Evolutionary conservation across 2,113 vertebrate species (phyloP), one percentile per base, ranked within the genome.

Genomic region (Coregonus clupeaformis): DNA sequence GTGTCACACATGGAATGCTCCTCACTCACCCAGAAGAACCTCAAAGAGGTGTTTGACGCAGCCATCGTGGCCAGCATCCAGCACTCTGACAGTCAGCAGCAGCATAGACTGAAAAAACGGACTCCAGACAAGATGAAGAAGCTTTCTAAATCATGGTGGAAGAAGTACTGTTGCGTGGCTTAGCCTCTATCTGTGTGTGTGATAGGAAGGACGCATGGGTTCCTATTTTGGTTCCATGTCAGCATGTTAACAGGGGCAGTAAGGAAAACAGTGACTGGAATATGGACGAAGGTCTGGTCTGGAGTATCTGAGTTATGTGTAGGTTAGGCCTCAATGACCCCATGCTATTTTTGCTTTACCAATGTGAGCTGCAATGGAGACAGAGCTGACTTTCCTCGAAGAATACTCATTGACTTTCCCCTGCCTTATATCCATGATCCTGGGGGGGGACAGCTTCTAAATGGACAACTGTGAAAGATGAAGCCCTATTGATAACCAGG

Each of bases 111-210:
- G 42, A 97, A 95, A 79, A 9, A 91, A 85, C 93, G 96, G 86
- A 95, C 95, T 75, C 96, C 97, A 0, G 93, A 96, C 87, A 97
- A 96, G 90, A 94, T 98, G 95, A 96, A 95, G 91, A 97, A 94
- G 80, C 93, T 98, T 65, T 97, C 97, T 71, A 96, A 98, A 89
- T 97, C 97, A 1, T 98, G 97, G 97, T 98, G 97, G 97, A 97
- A 94, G 88, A 97, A 97, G 81, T 97, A 98, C 85, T 98, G 97
- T 90, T 98, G 97, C 80, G 92, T 98, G 79, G 92, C 94, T 77
- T 98, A 95, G 89, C 9, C n/a, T 25, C 24, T 25, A 9, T 62
- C 59, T 24, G 20, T 9, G 22, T 11, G 2, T 64, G 25, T 22
- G 24, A 24, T 4, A 24, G 22, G 9, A 62, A 7, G 22, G 22